Percentiles rank a stretch among this genome's conserved stretches.
These are phyloP conservation scores for Sebastes hubbsi DNA, from an alignment of 2,797 vertebrate genomes.

Conservation along the genomic window DNA sequence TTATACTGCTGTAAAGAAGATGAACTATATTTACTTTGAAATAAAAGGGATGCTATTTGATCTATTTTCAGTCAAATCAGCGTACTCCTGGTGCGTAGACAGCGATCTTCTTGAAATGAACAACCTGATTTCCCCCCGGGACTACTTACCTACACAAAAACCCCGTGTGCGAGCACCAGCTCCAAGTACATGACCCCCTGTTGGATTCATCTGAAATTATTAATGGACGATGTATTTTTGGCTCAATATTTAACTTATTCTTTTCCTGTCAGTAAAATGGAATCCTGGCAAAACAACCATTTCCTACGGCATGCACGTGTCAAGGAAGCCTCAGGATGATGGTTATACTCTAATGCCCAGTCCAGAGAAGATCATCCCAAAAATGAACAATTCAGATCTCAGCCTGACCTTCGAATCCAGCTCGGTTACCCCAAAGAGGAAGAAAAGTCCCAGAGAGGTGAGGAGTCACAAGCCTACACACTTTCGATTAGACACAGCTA, in stretches of 20 bases:
- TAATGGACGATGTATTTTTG: background rate
- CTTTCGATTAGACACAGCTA: background rate
- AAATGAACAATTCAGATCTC: constrained; percentile 56
- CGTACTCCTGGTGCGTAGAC: constrained; percentile 87
- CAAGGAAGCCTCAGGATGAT: constrained; percentile 46
- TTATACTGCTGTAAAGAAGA: background rate
- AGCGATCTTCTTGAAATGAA: constrained; percentile 83
- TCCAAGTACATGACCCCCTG: constrained; percentile 77
- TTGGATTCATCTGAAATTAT: background rate
- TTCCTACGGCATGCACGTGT: constrained; percentile 63
- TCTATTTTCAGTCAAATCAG: constrained; percentile 80
- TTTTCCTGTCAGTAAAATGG: constrained; percentile 71
- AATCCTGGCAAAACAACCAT: constrained; percentile 73
- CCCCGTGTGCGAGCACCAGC: constrained; percentile 74
- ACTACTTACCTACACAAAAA: constrained; percentile 80
- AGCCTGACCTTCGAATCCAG: constrained; percentile 64
- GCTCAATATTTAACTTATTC: background rate
- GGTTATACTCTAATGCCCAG: constrained; percentile 36
- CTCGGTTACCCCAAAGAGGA: constrained; percentile 31
- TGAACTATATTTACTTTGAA: background rate
- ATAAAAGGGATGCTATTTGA: background rate
- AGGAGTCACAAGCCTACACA: background rate
- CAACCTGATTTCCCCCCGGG: constrained; percentile 86
- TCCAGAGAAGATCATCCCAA: constrained; percentile 10
- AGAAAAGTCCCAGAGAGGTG: constrained; percentile 71